Evolutionary conservation across 2,888 invertebrate species (phyloP).

Genomic region (Drosophila conformis): DNA sequence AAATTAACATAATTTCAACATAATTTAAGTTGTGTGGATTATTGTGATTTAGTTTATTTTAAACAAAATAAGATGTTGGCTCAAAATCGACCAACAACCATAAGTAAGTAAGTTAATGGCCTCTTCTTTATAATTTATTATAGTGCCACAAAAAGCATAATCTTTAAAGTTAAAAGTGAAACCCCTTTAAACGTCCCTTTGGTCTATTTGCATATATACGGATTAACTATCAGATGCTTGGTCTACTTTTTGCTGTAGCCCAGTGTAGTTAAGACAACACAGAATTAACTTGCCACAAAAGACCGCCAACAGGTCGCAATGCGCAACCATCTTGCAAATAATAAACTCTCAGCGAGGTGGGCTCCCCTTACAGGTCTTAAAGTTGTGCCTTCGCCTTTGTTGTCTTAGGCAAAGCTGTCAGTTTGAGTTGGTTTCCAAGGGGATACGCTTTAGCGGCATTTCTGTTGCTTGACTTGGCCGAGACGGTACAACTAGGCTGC

Average conservation of each 20-base stretch:
- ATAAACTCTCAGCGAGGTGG: background rate
- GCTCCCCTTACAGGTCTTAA: background rate
- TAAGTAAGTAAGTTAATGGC: background rate
- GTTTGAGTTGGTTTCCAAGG: conserved; percentile 3
- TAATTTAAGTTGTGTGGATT: background rate
- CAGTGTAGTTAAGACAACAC: conserved; percentile 1
- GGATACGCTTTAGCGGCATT: background rate
- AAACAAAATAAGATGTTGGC: background rate
- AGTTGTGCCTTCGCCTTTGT: conserved; percentile 1
- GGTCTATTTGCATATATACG: background rate
- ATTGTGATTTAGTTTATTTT: background rate
- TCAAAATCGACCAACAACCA: background rate
- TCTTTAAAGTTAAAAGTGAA: background rate
- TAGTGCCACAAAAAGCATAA: background rate
- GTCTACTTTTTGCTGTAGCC: background rate
- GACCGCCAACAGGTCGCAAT: conserved; percentile 1
- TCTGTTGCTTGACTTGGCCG: background rate
- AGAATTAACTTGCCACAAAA: background rate
- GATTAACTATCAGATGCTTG: background rate
- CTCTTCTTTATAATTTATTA: background rate
- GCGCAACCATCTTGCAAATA: conserved; percentile 1
- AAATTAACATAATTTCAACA: too few species aligned
- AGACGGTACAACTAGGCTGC: background rate
- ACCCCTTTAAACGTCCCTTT: background rate
- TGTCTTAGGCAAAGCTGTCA: conserved; percentile 1